These are phyloP conservation scores for Leptodactylus fuscus DNA, from an alignment of 2,113 vertebrate genomes.

Conservation along the genomic window DNA sequence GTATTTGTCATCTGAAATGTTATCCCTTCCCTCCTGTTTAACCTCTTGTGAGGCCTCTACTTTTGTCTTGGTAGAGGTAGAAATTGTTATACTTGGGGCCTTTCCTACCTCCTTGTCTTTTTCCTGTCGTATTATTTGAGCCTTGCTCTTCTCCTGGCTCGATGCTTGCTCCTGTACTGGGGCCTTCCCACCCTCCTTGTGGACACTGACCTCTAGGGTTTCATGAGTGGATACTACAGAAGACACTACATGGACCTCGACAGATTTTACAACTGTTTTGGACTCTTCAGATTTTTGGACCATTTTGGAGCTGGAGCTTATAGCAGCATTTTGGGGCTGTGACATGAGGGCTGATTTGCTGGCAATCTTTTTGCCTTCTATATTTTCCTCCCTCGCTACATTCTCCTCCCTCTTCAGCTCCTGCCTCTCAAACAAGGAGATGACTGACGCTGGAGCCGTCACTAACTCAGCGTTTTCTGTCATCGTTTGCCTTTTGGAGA, in stretches of 20 bases:
- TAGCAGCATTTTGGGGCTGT: not conserved
- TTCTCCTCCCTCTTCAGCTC: conserved; percentile 3
- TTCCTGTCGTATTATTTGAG: no score
- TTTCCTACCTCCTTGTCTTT: not conserved
- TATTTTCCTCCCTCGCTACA: not conserved
- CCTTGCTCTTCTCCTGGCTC: no score
- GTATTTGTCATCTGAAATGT: not conserved
- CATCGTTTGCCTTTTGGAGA: not conserved
- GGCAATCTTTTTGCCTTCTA: not conserved
- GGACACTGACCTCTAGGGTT: not conserved
- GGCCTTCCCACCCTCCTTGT: not conserved
- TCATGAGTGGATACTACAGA: not conserved
- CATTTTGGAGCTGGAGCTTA: not conserved
- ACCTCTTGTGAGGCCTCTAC: not conserved
- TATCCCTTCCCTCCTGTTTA: not conserved
- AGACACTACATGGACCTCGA: not conserved
- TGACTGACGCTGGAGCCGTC: not conserved
- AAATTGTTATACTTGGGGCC: not conserved
- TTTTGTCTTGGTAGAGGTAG: not conserved
- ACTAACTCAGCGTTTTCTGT: not conserved
- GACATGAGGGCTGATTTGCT: not conserved
- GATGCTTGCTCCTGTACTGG: not conserved
- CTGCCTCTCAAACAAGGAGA: not conserved
- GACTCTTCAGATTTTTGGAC: not conserved
- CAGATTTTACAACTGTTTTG: not conserved